These are phyloP conservation scores for Anseranas semipalmata DNA, from an alignment of 2,113 vertebrate genomes.

Conservation along the genomic window DNA sequence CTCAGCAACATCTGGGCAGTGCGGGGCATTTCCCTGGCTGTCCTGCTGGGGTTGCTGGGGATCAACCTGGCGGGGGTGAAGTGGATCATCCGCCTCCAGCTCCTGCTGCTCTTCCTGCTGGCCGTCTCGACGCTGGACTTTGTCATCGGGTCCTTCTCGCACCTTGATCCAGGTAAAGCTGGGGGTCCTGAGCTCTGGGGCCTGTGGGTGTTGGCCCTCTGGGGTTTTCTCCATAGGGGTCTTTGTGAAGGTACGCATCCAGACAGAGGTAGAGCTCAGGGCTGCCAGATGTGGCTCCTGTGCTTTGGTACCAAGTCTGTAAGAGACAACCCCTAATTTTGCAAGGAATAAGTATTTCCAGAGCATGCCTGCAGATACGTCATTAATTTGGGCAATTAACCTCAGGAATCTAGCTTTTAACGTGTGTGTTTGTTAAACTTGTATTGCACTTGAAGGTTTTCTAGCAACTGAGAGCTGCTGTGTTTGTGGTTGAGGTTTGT, in stretches of 20 bases:
- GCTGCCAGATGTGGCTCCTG: background rate
- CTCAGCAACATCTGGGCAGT: conserved; percentile 89
- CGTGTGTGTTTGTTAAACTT: background rate
- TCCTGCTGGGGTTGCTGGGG: conserved; percentile 90
- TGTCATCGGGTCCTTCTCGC: conserved; percentile 91
- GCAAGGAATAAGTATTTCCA: background rate
- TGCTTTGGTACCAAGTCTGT: background rate
- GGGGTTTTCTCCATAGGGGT: background rate
- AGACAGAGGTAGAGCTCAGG: background rate
- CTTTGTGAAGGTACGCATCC: background rate
- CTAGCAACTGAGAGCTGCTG: background rate
- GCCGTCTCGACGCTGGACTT: conserved; percentile 94
- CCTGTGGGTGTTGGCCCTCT: background rate
- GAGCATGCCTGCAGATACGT: background rate
- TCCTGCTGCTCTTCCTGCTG: conserved; percentile 90
- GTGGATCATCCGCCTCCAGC: conserved; percentile 95
- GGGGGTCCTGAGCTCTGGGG: background rate
- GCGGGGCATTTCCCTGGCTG: conserved; percentile 83
- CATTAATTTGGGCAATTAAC: background rate
- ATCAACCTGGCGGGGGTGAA: conserved; percentile 96
- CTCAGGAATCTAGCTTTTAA: background rate
- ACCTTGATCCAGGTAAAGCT: conserved; percentile 90
- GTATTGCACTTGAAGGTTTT: background rate
- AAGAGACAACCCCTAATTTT: background rate
- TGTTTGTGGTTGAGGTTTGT: background rate